Evolutionary conservation across 1,140 invertebrate species (phyloP).

Genomic region (Calliphora vicina): DNA sequence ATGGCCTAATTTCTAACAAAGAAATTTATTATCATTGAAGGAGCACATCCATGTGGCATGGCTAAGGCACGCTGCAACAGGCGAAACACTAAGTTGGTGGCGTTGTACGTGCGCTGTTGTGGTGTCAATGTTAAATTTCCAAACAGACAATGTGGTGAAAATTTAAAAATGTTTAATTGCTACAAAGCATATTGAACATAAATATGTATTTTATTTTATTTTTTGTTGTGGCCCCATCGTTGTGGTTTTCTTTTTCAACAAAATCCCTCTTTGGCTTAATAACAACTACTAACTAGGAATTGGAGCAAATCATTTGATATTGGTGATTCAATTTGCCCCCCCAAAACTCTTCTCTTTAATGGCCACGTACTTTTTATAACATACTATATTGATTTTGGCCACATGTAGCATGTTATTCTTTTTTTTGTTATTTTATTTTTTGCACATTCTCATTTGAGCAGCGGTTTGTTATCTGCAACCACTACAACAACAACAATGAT

Average conservation of each 20-base stretch:
- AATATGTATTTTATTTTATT: too few relatives aligned
- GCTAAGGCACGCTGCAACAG: too few relatives aligned
- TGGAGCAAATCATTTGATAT: neutral
- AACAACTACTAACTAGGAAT: neutral
- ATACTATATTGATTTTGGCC: neutral
- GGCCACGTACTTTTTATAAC: neutral
- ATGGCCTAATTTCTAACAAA: neutral
- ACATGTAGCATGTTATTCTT: neutral
- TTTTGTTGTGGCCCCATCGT: too few relatives aligned
- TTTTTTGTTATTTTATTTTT: too few relatives aligned
- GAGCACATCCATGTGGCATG: neutral
- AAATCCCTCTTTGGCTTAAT: neutral
- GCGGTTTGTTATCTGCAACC: too few relatives aligned
- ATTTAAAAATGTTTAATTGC: neutral
- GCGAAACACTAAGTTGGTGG: too few relatives aligned
- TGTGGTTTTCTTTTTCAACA: neutral
- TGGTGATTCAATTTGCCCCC: neutral
- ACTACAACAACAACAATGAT: neutral
- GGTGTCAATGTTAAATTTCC: neutral
- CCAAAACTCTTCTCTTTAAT: neutral
- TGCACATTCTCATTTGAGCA: too few relatives aligned
- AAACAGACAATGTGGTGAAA: neutral
- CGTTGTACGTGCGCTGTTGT: too few relatives aligned
- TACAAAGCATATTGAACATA: neutral
- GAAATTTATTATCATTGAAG: neutral